These are phyloP conservation scores for Girardinus metallicus DNA, from an alignment of 2,797 vertebrate genomes.

Conservation along the genomic window DNA sequence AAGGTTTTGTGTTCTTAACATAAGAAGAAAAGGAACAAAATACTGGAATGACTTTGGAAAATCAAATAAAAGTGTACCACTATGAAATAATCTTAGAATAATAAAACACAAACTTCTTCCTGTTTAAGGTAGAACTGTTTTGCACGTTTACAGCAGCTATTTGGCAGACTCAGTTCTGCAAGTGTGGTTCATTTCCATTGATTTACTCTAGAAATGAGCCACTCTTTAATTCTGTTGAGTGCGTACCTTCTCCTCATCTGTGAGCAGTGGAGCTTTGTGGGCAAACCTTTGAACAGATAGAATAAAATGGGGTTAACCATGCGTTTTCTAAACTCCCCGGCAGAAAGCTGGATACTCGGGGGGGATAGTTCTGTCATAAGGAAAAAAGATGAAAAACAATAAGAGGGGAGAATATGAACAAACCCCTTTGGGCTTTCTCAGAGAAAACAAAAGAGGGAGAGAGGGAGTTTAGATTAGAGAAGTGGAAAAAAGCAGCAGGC, in stretches of 20 bases:
- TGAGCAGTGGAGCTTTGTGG: constrained; percentile 63
- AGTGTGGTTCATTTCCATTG: constrained; percentile 27
- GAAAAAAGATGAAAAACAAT: constrained; percentile 76
- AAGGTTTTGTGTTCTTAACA: not conserved
- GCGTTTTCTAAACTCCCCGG: constrained; percentile 69
- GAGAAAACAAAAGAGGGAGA: constrained; percentile 32
- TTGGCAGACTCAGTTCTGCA: constrained; percentile 22
- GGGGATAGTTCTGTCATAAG: constrained; percentile 75
- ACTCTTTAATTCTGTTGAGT: constrained; percentile 49
- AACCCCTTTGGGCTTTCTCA: constrained; percentile 68
- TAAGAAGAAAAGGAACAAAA: not conserved
- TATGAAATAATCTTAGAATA: constrained; percentile 20
- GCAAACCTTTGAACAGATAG: constrained; percentile 75
- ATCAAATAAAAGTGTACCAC: not conserved
- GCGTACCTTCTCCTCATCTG: constrained; percentile 44
- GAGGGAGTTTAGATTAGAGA: constrained; percentile 71
- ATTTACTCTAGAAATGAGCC: constrained; percentile 46
- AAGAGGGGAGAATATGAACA: constrained; percentile 78
- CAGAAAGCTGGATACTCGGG: constrained; percentile 72
- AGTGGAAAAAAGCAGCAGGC: constrained; percentile 62
- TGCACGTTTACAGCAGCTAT: constrained; percentile 34
- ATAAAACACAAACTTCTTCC: constrained; percentile 16
- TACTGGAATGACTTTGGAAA: not conserved
- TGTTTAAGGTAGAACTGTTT: constrained; percentile 8
- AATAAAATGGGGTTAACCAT: constrained; percentile 82